These are phyloP conservation scores for Halocaridina rubra DNA, from an alignment of 2,888 invertebrate species.

Conservation along the genomic window DNA sequence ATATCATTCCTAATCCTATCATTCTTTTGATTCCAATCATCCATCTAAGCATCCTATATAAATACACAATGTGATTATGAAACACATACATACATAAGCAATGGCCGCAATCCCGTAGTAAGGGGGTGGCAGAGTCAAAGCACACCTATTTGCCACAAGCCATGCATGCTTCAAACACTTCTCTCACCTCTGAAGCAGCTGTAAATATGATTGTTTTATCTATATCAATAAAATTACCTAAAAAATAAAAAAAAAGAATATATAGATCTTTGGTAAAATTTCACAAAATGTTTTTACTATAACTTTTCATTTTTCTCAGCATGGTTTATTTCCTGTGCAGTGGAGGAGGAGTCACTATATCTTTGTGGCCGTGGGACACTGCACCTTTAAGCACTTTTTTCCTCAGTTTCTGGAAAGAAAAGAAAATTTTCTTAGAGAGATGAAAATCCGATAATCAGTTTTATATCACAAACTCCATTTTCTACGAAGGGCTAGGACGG, in stretches of 20 bases:
- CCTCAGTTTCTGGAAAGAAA: constrained; percentile 35
- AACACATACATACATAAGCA: no score
- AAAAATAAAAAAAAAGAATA: neutral
- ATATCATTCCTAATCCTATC: no score
- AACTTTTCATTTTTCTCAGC: neutral
- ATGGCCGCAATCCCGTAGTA: no score
- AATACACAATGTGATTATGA: no score
- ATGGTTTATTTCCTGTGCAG: neutral
- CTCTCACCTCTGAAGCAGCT: no score
- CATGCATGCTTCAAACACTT: no score
- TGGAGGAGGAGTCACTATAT: constrained; percentile 3
- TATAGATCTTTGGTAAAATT: neutral
- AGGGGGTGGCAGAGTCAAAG: no score
- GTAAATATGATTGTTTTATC: no score
- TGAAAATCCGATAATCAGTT: neutral
- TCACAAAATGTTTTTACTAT: neutral
- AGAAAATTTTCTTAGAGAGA: neutral
- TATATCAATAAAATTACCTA: neutral
- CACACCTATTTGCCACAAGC: no score
- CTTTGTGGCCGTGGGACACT: constrained; percentile 48
- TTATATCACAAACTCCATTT: neutral
- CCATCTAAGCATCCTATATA: no score
- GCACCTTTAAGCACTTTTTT: constrained; percentile 31
- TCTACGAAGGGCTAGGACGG: no score
- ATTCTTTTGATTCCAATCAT: no score